phyloP scores from a whole-genome alignment of 2,888 invertebrate genomes.

The Leptopilina myrica region DNA sequence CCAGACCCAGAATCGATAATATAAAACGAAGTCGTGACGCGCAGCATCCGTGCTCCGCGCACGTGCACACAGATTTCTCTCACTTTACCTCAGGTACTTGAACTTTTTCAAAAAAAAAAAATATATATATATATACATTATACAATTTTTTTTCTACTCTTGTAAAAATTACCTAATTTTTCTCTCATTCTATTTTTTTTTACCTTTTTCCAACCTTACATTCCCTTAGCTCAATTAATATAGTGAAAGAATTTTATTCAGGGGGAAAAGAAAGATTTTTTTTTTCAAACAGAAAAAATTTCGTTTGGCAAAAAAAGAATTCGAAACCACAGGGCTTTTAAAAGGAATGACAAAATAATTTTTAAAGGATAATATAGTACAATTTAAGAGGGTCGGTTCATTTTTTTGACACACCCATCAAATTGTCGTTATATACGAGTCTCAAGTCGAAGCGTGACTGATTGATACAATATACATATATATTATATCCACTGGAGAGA shows the following conservation, averaged over 20 bases:
- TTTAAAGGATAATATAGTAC: not conserved
- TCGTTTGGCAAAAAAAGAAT: not conserved
- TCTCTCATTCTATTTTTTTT: no score
- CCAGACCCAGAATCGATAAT: slow-evolving; percentile 71
- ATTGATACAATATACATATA: slow-evolving; percentile 63
- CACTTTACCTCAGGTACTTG: slow-evolving; percentile 2
- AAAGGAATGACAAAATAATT: not conserved
- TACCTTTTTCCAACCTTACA: no score
- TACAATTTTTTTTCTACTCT: no score
- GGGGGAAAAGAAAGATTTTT: no score
- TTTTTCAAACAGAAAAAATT: not conserved
- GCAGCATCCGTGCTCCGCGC: slow-evolving; percentile 65
- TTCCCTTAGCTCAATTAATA: no score
- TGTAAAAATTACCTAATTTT: no score
- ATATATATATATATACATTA: not conserved
- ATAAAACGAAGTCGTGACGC: slow-evolving; percentile 69
- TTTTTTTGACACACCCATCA: slow-evolving; percentile 57
- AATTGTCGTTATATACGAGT: slow-evolving; percentile 63
- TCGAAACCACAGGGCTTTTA: not conserved
- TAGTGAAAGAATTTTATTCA: no score
- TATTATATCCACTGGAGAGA: slow-evolving; percentile 51
- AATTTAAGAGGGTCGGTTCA: not conserved
- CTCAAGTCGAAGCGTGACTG: slow-evolving; percentile 71
- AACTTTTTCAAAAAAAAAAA: slow-evolving; percentile 22
- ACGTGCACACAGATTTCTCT: not conserved